Evolutionary conservation across 2,888 invertebrate genomes (phyloP).

Genomic region (Stomorhina lunata): DNA sequence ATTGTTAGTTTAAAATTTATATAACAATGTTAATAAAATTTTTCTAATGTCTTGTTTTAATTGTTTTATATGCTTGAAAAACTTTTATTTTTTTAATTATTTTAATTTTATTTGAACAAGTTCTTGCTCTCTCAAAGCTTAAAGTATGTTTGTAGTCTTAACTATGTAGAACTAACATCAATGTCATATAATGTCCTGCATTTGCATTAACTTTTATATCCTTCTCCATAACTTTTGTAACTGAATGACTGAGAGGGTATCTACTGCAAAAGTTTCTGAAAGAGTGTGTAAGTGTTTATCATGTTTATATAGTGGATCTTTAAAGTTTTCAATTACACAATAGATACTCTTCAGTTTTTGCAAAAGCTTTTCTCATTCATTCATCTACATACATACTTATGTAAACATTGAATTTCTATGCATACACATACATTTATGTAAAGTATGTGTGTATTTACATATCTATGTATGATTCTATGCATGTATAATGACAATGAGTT

Average conservation of each 20-base stretch:
- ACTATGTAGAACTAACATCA: slow-evolving; percentile 9
- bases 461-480: background rate
- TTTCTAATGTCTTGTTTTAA: background rate
- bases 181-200: background rate
- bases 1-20: background rate
- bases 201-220: slow-evolving; percentile 11
- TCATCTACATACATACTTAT: background rate
- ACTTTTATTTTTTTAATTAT: background rate
- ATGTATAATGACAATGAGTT: background rate
- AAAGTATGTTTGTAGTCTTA: background rate
- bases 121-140: background rate
- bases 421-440: background rate
- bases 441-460: background rate
- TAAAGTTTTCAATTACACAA: slow-evolving; percentile 58
- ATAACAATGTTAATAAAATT: too few species aligned
- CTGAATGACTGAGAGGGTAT: background rate
- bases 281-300: slow-evolving; percentile 23
- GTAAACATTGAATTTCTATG: background rate
- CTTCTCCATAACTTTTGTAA: background rate
- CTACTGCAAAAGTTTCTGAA: slow-evolving; percentile 30
- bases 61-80: background rate
- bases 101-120: slow-evolving; percentile 6
- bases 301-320: slow-evolving; percentile 48
- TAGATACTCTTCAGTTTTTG: slow-evolving; percentile 38
- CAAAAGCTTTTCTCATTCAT: slow-evolving; percentile 22